Base-by-base conservation (phyloP, 2,113 vertebrate genomes). In the Pseudopipra pipra region DNA sequence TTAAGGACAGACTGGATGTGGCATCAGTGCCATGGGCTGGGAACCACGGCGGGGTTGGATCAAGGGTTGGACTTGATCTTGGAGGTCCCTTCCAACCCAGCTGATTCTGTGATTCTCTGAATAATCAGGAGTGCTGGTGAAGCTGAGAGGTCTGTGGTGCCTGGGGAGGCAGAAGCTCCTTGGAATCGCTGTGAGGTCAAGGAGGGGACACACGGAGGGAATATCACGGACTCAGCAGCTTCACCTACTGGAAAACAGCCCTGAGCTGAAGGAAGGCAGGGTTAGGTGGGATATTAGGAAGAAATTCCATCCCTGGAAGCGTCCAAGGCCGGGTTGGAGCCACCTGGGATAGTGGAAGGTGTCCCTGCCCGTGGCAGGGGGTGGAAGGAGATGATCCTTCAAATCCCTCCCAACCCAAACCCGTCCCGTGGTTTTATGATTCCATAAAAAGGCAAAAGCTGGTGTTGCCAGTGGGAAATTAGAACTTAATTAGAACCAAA, bases 161-260 rank as follows among this genome's bases (percentile, higher is more conserved):
- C 22, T 25, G 59, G 37, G 12, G 25, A 25, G 12, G 35, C 14
- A 25, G 58, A 15, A 1, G 47, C 14, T 80, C 68, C 27, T 11
- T 49, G 61, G n/a, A 49, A 4, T 11, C 46, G 5, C 33, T 12
- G 21, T 2, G 35, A 59, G n/a, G 41, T 11, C 25, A 3, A 39
- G 46, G 4, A 43, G 0, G 14, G 17, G 16, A 16, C n/a, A n/a
- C n/a, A n/a, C n/a, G 46, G 4, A 43, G 0, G 14, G 17, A 14
- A 16, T 12, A 2, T 76, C 46, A 4, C 1, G n/a, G 59, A 37
- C 14, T 73, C 55, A 24, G 46, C 79, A n/a, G 72, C 79, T 92
- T 93, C 79, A 35, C 65, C 41, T 5, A 6, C 30, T 0, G 1
- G 31, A 9, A 46, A 25, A 5, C 7, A 8, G 31, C 43, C 56